Conservation (phyloP, 2,888 invertebrate genomes). For the Erynnis tages region DNA sequence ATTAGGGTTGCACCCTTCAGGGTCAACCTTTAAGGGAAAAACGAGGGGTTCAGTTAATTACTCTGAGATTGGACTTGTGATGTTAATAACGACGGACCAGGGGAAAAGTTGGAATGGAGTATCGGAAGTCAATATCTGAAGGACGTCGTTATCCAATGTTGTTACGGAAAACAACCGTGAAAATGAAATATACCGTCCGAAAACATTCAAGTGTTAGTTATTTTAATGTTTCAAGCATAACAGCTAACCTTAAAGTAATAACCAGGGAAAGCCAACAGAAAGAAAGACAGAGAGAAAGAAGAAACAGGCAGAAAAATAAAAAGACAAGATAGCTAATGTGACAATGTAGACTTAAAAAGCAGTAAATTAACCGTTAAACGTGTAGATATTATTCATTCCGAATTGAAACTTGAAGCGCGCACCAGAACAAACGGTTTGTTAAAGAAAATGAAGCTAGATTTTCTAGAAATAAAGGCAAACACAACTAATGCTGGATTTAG, state of each 20-base stretch:
- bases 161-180: no score
- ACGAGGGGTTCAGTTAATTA: neutral
- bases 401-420: neutral
- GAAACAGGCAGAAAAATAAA: no score
- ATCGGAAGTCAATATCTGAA: neutral
- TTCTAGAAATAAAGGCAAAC: neutral
- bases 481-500: neutral
- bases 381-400: neutral
- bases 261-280: no score
- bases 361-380: neutral
- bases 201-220: no score
- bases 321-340: no score
- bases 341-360: neutral
- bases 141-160: neutral
- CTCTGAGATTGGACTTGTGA: neutral
- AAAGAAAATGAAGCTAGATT: neutral
- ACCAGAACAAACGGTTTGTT: neutral
- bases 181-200: no score
- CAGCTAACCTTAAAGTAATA: no score
- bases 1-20: constrained; percentile 16
- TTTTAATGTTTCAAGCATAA: no score
- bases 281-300: no score
- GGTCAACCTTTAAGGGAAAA: neutral
- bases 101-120: neutral
- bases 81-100: neutral